Evolutionary conservation across 1,140 invertebrate genomes (phyloP).

Genomic region (Aphaenogaster floridana): DNA sequence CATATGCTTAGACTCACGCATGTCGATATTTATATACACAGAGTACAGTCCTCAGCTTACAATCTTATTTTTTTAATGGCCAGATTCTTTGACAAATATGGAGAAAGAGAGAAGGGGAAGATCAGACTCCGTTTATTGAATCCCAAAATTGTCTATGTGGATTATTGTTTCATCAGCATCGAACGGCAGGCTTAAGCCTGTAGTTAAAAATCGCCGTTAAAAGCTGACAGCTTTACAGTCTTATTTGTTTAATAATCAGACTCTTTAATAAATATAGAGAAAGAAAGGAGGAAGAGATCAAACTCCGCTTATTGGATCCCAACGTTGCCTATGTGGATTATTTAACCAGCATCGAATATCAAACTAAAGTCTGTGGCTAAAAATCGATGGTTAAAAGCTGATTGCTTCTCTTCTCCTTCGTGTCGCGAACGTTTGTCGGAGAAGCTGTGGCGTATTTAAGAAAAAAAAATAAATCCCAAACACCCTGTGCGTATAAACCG

Average conservation of each 20-base stretch:
- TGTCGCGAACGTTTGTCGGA: background rate
- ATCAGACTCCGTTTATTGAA: background rate
- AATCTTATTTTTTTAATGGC: background rate
- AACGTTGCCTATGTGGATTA: background rate
- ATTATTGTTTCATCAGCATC: background rate
- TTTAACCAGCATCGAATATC: background rate
- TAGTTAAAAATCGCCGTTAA: background rate
- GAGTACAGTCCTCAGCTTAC: background rate
- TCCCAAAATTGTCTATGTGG: background rate
- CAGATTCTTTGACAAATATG: background rate
- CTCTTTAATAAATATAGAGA: background rate
- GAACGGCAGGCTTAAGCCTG: background rate
- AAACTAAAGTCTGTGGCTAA: background rate
- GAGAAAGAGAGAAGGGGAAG: background rate
- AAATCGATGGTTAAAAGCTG: background rate
- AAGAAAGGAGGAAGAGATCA: background rate
- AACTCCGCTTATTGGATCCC: background rate
- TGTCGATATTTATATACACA: background rate
- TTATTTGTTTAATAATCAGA: background rate
- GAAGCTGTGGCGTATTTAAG: background rate
- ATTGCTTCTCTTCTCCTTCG: background rate
- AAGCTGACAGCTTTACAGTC: background rate
- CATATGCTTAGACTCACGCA: background rate
- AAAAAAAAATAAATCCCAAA: background rate
- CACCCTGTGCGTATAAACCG: background rate